Base-by-base conservation (phyloP, 2,797 vertebrate species). In the Sebastes aleutianus region DNA sequence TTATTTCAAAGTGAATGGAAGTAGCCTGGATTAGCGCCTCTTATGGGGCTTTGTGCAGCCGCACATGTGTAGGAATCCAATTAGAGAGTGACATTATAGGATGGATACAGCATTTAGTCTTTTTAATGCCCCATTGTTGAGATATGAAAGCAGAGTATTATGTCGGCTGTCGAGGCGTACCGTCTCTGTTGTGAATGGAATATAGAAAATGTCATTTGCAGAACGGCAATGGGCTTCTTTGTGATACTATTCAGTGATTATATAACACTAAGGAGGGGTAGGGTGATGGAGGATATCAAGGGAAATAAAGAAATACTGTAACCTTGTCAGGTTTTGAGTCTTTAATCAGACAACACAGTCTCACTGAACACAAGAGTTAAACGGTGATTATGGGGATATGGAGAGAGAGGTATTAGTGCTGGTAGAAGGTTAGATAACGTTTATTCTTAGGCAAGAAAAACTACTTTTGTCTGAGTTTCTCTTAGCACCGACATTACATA, bases 41-140 rank as follows among this genome's bases (percentile, higher is more conserved):
- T 76, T 36, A 27, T 62, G 63, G 58, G 62, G 74, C 66, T 80
- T 68, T 77, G 61, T 80, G 64, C 72, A 9, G 20, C 29, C 1
- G 63, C 43, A 74, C 76, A 54, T 54, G 72, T 70, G 75, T 61
- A 73, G 26, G n/a, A 78, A 80, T 80, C 80, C 31, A 83, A 77
- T 85, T 76, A 83, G 34, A 36, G 61, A 47, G n/a, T 11, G 32
- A 75, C 85, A 70, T 56, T 75, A 80, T 50, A 75, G 66, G 62
- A 70, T 27, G n/a, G 53, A 76, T 74, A 29, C 14, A 59, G 50
- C 39, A 47, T 80, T 84, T 67, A 56, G 59, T 50, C 70, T 6
- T 62, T 79, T 22, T 64, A 80, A 65, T 43, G 50, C 31, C 36
- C 36, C 53, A 36, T 75, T 75, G 86, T 83, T 70, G 22, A 56